Percentiles rank a stretch among this genome's conserved stretches.
phyloP scores from a whole-genome alignment of 2,113 vertebrate species.

The Elachura formosa region DNA sequence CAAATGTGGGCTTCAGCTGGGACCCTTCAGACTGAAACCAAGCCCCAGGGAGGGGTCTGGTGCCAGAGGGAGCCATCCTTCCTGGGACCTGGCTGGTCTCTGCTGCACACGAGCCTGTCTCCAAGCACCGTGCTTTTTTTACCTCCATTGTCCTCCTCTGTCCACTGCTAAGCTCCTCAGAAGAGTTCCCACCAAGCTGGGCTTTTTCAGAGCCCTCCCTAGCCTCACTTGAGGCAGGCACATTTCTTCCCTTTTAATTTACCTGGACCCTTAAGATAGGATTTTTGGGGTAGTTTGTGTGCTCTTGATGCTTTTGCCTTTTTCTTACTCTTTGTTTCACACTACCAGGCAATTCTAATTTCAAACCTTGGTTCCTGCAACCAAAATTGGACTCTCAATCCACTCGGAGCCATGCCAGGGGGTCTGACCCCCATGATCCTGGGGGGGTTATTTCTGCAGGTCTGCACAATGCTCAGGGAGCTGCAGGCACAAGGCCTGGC shows the following conservation, averaged over 20 bases:
- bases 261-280: not conserved
- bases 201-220: not conserved
- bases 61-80: not conserved
- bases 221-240: not conserved
- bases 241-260: not conserved
- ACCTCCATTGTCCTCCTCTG: fast-evolving
- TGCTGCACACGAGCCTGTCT: not conserved
- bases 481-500: not conserved
- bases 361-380: not conserved
- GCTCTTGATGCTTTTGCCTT: not conserved
- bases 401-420: fast-evolving
- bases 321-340: not conserved
- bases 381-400: not conserved
- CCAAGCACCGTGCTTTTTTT: not conserved
- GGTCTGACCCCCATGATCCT: fast-evolving
- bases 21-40: fast-evolving
- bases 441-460: not conserved
- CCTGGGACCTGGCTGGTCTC: not conserved
- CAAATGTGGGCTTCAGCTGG: not conserved
- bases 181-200: not conserved
- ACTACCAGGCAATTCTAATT: not conserved
- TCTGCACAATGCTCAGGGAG: not conserved
- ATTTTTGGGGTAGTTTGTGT: not conserved
- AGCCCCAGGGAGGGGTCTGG: not conserved
- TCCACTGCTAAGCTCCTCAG: not conserved